Evolutionary conservation across 1,140 invertebrate genomes (phyloP).

Genomic region (Lamellibrachia luymesi): DNA sequence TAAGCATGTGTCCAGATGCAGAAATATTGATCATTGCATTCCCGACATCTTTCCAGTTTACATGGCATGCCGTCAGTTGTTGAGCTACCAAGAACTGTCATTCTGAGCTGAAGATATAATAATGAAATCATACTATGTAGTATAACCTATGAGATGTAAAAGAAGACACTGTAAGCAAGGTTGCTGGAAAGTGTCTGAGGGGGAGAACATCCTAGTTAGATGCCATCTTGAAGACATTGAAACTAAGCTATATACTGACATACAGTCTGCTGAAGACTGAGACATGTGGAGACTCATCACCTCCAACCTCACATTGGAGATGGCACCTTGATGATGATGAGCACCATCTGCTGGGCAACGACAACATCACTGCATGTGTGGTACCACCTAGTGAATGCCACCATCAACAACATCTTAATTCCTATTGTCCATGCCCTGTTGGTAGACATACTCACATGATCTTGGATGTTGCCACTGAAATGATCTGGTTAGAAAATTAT

Average conservation of each 20-base stretch:
- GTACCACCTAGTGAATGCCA: not conserved
- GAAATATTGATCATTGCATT: not conserved
- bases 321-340: not conserved
- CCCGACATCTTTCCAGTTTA: not conserved
- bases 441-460: not conserved
- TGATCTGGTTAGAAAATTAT: not conserved
- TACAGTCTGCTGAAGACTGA: too few relatives aligned
- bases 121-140: not conserved
- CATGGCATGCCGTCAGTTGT: too few relatives aligned
- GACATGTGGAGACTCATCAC: too few relatives aligned
- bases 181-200: not conserved
- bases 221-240: not conserved
- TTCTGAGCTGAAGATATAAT: not conserved
- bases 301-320: not conserved
- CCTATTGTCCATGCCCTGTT: not conserved
- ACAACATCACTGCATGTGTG: not conserved
- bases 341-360: not conserved
- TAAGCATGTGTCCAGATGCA: not conserved
- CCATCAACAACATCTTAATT: not conserved
- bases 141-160: not conserved
- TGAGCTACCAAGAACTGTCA: not conserved
- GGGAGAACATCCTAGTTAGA: not conserved
- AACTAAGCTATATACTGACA: not conserved
- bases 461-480: not conserved
- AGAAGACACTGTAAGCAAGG: not conserved